Evolutionary conservation across 2,113 vertebrate genomes (phyloP).

Genomic region (Dipodomys spectabilis): DNA sequence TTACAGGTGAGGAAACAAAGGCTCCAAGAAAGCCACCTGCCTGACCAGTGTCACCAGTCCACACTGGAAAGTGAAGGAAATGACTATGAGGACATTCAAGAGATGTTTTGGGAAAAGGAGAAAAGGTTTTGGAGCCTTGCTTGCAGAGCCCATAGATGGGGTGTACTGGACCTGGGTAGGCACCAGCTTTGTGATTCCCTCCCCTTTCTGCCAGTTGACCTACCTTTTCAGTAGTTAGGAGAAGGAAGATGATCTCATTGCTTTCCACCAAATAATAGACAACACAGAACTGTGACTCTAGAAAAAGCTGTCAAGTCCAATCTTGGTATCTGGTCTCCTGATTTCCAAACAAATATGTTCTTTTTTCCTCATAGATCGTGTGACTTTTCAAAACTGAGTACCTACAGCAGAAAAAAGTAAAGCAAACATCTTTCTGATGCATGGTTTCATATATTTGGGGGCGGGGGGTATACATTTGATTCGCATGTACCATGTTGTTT

Average conservation of each 20-base stretch:
- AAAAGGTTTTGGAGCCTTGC: background rate
- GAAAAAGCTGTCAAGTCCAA: background rate
- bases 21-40: background rate
- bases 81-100: background rate
- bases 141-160: background rate
- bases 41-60: background rate
- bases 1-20: background rate
- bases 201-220: background rate
- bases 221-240: background rate
- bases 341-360: constrained; percentile 64
- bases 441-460: constrained; percentile 52
- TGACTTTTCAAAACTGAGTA: constrained; percentile 50
- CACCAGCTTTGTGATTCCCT: background rate
- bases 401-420: background rate
- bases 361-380: constrained; percentile 37
- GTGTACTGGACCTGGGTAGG: background rate
- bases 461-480: constrained; percentile 49
- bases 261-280: constrained; percentile 19
- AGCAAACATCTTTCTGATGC: constrained; percentile 17
- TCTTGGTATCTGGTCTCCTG: constrained; percentile 57
- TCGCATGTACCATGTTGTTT: constrained; percentile 53
- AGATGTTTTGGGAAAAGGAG: background rate
- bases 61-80: background rate
- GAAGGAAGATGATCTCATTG: background rate
- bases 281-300: constrained; percentile 39